These are phyloP conservation scores for Myotis findleyi DNA, from an alignment of 2,797 vertebrate genomes.

Conservation along the genomic window DNA sequence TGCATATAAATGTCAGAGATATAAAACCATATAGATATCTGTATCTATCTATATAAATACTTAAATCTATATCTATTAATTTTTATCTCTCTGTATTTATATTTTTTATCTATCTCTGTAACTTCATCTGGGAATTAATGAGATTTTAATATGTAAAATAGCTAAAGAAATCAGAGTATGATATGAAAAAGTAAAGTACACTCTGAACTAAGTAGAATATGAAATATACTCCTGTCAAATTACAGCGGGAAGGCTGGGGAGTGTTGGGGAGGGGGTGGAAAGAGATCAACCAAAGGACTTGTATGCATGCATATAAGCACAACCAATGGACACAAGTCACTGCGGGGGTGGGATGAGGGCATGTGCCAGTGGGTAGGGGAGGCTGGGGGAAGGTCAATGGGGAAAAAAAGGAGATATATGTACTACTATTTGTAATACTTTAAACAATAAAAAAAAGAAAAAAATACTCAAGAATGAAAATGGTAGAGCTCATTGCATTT, in stretches of 20 bases:
- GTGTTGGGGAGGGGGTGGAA: no score
- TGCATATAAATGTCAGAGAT: not conserved
- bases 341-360: no score
- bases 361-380: no score
- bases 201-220: not conserved
- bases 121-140: not conserved
- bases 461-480: conserved; percentile 9
- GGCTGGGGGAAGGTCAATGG: no score
- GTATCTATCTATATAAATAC: not conserved
- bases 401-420: no score
- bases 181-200: not conserved
- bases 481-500: not conserved
- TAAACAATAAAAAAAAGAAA: no score
- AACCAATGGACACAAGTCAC: no score
- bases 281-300: no score
- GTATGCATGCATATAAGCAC: no score
- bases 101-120: not conserved
- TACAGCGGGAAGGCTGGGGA: no score
- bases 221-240: no score
- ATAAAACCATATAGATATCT: not conserved
- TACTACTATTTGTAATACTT: no score
- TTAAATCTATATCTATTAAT: not conserved
- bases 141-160: conserved; percentile 10
- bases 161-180: not conserved
- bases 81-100: not conserved